These are phyloP conservation scores for Hestina assimilis DNA, from an alignment of 1,140 invertebrate species.

Conservation along the genomic window DNA sequence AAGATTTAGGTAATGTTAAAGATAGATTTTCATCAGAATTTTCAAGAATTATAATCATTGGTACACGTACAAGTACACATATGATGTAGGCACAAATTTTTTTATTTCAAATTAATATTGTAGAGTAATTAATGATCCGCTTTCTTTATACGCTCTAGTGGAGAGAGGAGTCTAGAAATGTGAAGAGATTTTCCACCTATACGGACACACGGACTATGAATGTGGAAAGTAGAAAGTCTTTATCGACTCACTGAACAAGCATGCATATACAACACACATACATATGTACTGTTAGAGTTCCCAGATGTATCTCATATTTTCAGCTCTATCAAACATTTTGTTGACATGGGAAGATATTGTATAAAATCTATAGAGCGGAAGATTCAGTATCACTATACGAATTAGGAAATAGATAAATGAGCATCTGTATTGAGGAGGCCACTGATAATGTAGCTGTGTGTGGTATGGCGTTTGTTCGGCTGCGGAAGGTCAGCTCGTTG, in stretches of 20 bases:
- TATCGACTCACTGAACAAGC: slow-evolving; percentile 72
- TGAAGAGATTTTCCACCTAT: slow-evolving; percentile 68
- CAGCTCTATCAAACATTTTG: slow-evolving; percentile 42
- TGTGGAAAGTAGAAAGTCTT: slow-evolving; percentile 75
- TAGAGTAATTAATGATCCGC: slow-evolving; percentile 36
- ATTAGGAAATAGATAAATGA: slow-evolving; percentile 22
- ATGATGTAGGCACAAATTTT: no score
- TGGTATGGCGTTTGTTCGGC: slow-evolving; percentile 61
- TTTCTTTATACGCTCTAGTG: slow-evolving; percentile 70
- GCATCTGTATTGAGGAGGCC: slow-evolving; percentile 42
- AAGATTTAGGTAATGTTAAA: no score
- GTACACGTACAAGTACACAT: no score
- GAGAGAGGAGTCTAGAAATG: slow-evolving; percentile 60
- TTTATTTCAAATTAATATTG: slow-evolving; percentile 1
- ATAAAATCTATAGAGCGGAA: neutral
- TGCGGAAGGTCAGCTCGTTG: slow-evolving; percentile 73
- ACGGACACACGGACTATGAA: slow-evolving; percentile 47
- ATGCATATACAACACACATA: slow-evolving; percentile 68
- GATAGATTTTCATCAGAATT: no score
- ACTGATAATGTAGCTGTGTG: slow-evolving; percentile 25
- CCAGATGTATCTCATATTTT: slow-evolving; percentile 26
- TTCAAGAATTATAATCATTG: no score
- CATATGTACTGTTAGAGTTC: slow-evolving; percentile 38
- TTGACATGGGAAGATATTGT: slow-evolving; percentile 17
- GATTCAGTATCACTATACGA: neutral